Evolutionary conservation across 2,888 invertebrate genomes (phyloP), one percentile per base, ranked within the genome.

Genomic region (Desoria tigrina): DNA sequence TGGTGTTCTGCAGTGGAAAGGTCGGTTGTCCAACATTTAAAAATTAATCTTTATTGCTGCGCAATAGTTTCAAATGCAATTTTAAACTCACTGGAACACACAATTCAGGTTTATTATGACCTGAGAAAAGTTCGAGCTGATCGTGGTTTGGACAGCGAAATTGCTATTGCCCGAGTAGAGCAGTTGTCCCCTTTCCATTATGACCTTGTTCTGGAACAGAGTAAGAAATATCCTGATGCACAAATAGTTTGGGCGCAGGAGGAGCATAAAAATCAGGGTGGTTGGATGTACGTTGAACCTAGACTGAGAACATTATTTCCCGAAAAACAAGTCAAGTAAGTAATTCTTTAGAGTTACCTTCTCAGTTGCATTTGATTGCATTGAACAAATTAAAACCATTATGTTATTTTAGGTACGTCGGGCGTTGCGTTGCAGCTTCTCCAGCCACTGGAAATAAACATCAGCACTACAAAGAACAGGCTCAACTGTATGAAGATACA

Each of bases 371-470:
- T n/a, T n/a, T n/a, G n/a, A n/a, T n/a, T n/a, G n/a, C n/a, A n/a
- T n/a, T n/a, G n/a, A n/a, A n/a, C n/a, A n/a, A n/a, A n/a, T n/a
- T n/a, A n/a, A n/a, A n/a, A n/a, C n/a, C n/a, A n/a, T n/a, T n/a
- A n/a, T n/a, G n/a, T n/a, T n/a, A n/a, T 81, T 83, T 9, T 84
- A 97, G 96, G 79, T 99, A 99, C 83, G 88, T 88, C 79, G 99
- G 99, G 14, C 89, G 99, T 73, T 86, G 90, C 23, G 89, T 92
- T 14, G 90, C 92, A 70, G 94, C 99, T 1, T 94, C 98, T 1
- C 92, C 99, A 26, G 96, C 99, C 69, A 98, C 99, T 21, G 99
- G 99, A 78, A 97, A 94, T 80, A 99, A 99, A 85, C 92, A 92
- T 78, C 92, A 92, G 77, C 96, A 99, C 81, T 84, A 87, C 78